phyloP scores from a whole-genome alignment of 1,140 invertebrate species.

The Chelonus insularis region DNA sequence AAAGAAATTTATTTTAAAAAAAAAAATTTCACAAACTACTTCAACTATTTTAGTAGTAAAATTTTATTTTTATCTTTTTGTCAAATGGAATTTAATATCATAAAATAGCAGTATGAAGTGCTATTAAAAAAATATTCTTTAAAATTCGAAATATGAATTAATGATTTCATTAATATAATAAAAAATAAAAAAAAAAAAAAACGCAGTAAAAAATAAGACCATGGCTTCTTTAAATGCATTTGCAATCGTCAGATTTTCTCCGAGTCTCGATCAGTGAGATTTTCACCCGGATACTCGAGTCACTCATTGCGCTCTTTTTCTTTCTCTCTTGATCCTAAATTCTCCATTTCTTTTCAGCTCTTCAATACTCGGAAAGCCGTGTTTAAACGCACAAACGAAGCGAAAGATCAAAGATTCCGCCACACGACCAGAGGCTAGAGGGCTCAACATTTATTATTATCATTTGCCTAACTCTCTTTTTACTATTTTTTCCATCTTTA shows the following conservation, averaged over 20 bases:
- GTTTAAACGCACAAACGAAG: conserved; percentile 56
- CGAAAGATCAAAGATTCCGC: conserved; percentile 52
- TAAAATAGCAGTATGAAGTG: no score
- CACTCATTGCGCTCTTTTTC: neutral
- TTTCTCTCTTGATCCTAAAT: neutral
- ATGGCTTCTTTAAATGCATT: neutral
- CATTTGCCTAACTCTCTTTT: conserved; percentile 29
- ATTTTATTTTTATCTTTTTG: no score
- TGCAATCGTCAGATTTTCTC: conserved; percentile 13
- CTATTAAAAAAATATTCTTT: no score
- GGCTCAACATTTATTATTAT: conserved; percentile 47
- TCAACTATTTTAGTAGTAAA: no score
- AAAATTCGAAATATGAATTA: neutral
- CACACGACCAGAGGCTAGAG: conserved; percentile 18
- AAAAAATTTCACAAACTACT: no score
- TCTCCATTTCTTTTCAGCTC: conserved; percentile 17
- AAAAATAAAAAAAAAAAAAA: neutral
- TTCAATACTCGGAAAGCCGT: conserved; percentile 42
- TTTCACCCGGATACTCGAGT: conserved; percentile 9
- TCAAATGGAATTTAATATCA: no score
- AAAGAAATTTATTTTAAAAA: no score
- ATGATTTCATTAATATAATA: neutral
- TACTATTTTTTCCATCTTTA: conserved; percentile 24
- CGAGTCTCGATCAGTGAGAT: neutral
- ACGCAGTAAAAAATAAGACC: no score